Conservation (phyloP, 2,113 vertebrate species). For the Planiliza haematocheilus region DNA sequence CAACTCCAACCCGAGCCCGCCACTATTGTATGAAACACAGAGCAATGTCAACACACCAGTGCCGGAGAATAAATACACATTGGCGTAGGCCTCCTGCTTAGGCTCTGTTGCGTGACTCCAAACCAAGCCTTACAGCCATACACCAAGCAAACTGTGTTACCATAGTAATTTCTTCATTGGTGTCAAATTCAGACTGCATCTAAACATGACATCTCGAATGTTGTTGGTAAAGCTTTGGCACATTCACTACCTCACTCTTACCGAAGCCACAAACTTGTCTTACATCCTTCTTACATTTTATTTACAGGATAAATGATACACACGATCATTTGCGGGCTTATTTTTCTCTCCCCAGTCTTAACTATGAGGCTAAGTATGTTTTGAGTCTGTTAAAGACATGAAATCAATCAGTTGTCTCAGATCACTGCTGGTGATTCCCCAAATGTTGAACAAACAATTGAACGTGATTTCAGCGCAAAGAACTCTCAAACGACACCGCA, state of each 20-base stretch:
- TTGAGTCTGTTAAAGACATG: slow-evolving; percentile 7
- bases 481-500: slow-evolving; percentile 32
- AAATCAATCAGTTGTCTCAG: slow-evolving; percentile 25
- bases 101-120: too few relatives aligned
- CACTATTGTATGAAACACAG: too few relatives aligned
- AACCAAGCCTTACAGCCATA: too few relatives aligned
- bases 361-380: slow-evolving; percentile 21
- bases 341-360: slow-evolving; percentile 3
- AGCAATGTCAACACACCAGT: too few relatives aligned
- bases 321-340: slow-evolving; percentile 2
- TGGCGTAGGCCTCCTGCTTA: too few relatives aligned
- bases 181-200: slow-evolving; percentile 14
- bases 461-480: slow-evolving; percentile 27
- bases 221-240: background rate
- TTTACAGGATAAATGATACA: slow-evolving; percentile 9
- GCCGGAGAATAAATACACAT: too few relatives aligned
- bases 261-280: background rate
- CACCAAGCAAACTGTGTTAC: too few relatives aligned
- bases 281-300: background rate
- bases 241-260: background rate
- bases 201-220: background rate
- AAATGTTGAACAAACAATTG: slow-evolving; percentile 29
- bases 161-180: background rate
- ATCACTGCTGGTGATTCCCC: slow-evolving; percentile 2
- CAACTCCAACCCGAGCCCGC: too few relatives aligned